Base-by-base conservation (phyloP, 2,888 invertebrate genomes). In the Cotesia congregata region DNA sequence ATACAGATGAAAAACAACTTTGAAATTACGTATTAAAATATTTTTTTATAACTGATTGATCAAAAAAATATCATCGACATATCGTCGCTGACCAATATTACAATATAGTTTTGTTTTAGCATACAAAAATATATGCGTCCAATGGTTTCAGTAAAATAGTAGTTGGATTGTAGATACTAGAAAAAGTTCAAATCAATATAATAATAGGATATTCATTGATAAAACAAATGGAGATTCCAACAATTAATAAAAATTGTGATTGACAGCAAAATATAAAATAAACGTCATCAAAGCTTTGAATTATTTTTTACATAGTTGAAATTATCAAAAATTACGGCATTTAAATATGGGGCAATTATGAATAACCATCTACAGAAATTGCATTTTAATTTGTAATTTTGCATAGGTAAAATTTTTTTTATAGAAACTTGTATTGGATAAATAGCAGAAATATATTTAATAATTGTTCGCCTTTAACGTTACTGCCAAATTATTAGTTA, bases 81-180 rank as follows among this genome's bases (percentile, higher is more conserved):
- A 9, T 60, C 50, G 50, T 50, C 50, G 50, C 50, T 50, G 50
- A 62, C 20, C 62, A 62, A 62, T 6, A 60, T 60, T 60, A 15
- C 62, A 17, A 62, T 15, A 15, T 7, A 62, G 20, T 20, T 62
- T 20, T n/a, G 7, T 20, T 15, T 17, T 62, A 62, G 20, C n/a
- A 20, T 6, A 7, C n/a, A 62, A 62, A 62, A 17, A 12, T 50
- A 50, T 50, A 50, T 50, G 71, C 73, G 78, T 76, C 73, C 76
- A 73, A 73, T 70, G 40, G 30, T 71, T 17, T 40, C 67, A 75
- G 68, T 61, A 40, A 20, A 67, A 62, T 38, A 20, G 38, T 38
- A 71, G 62, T 62, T 17, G 20, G 6, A 17, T 62, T 17, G 62
- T 62, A 17, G 15, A 62, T 20, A 62, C 6, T 62, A 62, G 62